Evolutionary conservation across 2,888 invertebrate genomes (phyloP), one percentile per base, ranked within the genome.

Genomic region (Panorpa germanica): DNA sequence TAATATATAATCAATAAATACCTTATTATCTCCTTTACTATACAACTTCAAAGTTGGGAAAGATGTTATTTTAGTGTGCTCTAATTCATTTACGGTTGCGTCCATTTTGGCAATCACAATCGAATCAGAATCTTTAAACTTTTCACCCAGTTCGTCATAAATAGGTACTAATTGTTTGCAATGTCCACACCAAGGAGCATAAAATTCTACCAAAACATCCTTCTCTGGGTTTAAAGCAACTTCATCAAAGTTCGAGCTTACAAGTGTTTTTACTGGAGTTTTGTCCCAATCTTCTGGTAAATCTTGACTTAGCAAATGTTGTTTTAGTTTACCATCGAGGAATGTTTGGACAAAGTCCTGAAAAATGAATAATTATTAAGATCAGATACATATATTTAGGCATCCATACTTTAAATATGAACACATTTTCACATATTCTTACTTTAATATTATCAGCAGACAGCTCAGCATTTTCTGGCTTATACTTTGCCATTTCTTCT

Each of bases 141-240:
- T 83, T 52, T 95, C 93, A 38, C 74, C 93, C 45, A 95, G 65
- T 65, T 95, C 67, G 41, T 96, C 95, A 63, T 90, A 98, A 57
- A 95, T 93, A 15, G 98, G 98, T 32, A 67, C 83, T 46, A 98
- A 65, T 55, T 95, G 88, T 53, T 96, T 95, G 72, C 96, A 98
- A 56, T 98, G 96, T 36, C 91, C 93, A 59, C 85, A 86, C 96
- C 96, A 96, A 36, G 96, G 95, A 31, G 95, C 95, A 58, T 95
- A 98, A 65, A 98, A 99, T 63, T 98, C 96, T 39, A 99, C 95
- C 34, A 99, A 69, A 28, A 96, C 98, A 47, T 76, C 74, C 64
- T 95, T 96, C 41, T 57, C 63, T 44, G 67, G 65, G 55, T 96
- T 80, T 40, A 81, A 68, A 28, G 74, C 98, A 41, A 99, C 80